A percentile compares a stretch with the other conserved stretches of the same genome.
These are phyloP conservation scores for Polypedilum pembai DNA, from an alignment of 1,140 invertebrate species.

Conservation along the genomic window DNA sequence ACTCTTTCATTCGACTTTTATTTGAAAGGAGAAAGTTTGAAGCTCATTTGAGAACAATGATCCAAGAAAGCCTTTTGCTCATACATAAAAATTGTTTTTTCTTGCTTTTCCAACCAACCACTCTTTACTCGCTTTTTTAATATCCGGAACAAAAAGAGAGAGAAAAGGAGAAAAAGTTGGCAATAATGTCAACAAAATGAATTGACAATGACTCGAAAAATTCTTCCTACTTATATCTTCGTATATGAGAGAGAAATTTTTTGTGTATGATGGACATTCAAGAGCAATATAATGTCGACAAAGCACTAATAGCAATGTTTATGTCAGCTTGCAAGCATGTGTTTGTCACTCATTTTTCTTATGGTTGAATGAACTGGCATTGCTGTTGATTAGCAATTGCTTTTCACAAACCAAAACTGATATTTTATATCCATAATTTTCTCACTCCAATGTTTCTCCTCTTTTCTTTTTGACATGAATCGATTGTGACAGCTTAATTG, in stretches of 20 bases:
- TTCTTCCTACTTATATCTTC: neutral
- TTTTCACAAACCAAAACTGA: neutral
- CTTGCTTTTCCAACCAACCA: neutral
- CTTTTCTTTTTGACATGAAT: neutral
- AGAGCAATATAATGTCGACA: neutral
- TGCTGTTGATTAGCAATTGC: neutral
- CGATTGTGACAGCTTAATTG: slow-evolving; percentile 5
- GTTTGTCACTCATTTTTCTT: slow-evolving; percentile 4
- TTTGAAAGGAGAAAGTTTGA: neutral
- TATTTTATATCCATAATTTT: neutral
- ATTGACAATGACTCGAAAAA: neutral
- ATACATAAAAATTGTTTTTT: neutral
- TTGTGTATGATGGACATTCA: neutral
- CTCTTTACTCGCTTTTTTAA: neutral
- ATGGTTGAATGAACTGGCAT: neutral
- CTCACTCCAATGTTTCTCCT: too few species aligned
- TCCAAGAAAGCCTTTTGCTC: neutral
- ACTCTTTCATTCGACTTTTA: neutral
- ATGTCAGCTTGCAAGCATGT: neutral
- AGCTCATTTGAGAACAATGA: neutral
- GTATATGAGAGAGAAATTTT: neutral
- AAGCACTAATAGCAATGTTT: neutral
- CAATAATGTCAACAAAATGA: slow-evolving; percentile 5
- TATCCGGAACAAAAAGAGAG: neutral
- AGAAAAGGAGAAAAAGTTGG: neutral